A percentile compares a stretch with the other conserved stretches of the same genome.
phyloP scores from a whole-genome alignment of 2,888 invertebrate genomes.

The Euzophera pinguis region DNA sequence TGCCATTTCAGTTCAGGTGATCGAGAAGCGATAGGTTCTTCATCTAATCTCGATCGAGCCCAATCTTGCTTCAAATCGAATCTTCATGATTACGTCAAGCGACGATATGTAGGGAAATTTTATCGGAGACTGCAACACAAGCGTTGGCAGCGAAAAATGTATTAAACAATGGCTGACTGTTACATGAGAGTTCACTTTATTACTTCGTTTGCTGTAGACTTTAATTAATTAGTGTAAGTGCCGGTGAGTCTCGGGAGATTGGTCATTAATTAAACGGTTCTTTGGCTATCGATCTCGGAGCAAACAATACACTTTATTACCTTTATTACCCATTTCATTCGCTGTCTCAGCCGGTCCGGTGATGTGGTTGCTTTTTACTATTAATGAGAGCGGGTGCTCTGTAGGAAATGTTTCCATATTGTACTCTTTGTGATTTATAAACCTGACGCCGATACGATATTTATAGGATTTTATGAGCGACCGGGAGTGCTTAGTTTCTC shows the following conservation, averaged over 20 bases:
- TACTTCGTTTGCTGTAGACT: slow-evolving; percentile 55
- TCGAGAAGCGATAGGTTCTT: slow-evolving; percentile 18
- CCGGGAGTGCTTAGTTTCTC: background rate
- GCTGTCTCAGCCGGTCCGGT: slow-evolving; percentile 37
- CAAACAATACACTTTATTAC: slow-evolving; percentile 73
- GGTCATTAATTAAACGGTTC: slow-evolving; percentile 63
- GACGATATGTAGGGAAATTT: slow-evolving; percentile 29
- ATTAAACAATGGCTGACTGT: slow-evolving; percentile 31
- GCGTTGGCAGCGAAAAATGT: slow-evolving; percentile 16
- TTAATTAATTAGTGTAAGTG: slow-evolving; percentile 65
- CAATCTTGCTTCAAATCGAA: slow-evolving; percentile 28
- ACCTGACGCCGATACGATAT: slow-evolving; percentile 10
- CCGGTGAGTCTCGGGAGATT: slow-evolving; percentile 11
- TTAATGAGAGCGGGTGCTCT: slow-evolving; percentile 35
- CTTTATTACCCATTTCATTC: slow-evolving; percentile 66
- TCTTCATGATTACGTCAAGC: slow-evolving; percentile 24
- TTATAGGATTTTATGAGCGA: slow-evolving; percentile 8
- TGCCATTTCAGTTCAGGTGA: slow-evolving; percentile 10
- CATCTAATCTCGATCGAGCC: slow-evolving; percentile 23
- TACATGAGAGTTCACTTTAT: slow-evolving; percentile 41
- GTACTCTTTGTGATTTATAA: slow-evolving; percentile 21
- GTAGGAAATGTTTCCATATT: slow-evolving; percentile 28
- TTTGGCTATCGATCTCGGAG: slow-evolving; percentile 67
- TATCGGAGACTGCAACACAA: slow-evolving; percentile 3
- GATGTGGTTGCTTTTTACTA: slow-evolving; percentile 44